These are phyloP conservation scores for Lochmaea capreae DNA, from an alignment of 2,888 invertebrate genomes.

Conservation along the genomic window DNA sequence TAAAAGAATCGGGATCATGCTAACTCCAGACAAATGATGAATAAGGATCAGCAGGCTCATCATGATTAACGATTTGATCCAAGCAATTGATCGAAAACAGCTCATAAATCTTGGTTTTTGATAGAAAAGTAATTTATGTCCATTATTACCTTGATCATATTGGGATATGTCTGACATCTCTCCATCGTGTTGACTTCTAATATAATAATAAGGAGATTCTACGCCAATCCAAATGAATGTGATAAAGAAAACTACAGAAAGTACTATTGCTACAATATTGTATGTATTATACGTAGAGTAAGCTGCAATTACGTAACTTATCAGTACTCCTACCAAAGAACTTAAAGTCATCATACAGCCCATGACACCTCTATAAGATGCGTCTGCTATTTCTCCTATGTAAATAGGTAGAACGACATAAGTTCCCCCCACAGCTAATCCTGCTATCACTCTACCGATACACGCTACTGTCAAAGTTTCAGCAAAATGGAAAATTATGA, in stretches of 20 bases:
- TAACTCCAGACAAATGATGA: conserved; percentile 26
- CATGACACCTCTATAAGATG: conserved; percentile 16
- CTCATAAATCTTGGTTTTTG: conserved; percentile 16
- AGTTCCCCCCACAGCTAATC: conserved; percentile 26
- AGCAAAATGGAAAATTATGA: conserved; percentile 21
- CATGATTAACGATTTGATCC: conserved; percentile 25
- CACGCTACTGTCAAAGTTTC: conserved; percentile 14
- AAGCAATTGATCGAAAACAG: conserved; percentile 10
- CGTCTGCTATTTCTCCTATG: conserved; percentile 22
- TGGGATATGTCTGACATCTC: neutral
- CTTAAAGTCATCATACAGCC: conserved; percentile 11
- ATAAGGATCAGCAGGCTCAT: conserved; percentile 9
- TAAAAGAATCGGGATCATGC: conserved; percentile 21
- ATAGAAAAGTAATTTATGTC: conserved; percentile 7
- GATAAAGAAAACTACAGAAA: conserved; percentile 10
- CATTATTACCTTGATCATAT: conserved; percentile 6
- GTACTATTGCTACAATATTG: conserved; percentile 6
- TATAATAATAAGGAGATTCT: conserved; percentile 25
- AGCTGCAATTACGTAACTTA: conserved; percentile 4
- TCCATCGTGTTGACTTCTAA: neutral
- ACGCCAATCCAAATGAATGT: conserved; percentile 7
- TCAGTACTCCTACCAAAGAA: conserved; percentile 9
- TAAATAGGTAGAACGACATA: conserved; percentile 26
- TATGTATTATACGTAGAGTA: conserved; percentile 14
- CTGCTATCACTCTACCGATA: conserved; percentile 29